These are phyloP conservation scores for Periplaneta americana DNA, from an alignment of 1,140 invertebrate genomes.

Conservation along the genomic window DNA sequence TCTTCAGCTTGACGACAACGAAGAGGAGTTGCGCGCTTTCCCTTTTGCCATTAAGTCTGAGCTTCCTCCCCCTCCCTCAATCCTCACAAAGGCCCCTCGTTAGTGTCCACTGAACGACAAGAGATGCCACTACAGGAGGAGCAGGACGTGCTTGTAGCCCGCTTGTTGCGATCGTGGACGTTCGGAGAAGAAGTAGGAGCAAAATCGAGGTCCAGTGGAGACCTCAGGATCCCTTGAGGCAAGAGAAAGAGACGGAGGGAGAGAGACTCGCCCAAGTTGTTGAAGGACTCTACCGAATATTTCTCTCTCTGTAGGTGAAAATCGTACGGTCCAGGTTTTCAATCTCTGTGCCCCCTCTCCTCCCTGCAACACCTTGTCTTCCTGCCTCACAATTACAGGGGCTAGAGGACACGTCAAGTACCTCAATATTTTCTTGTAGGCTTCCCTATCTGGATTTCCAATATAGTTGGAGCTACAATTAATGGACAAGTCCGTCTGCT, in stretches of 20 bases:
- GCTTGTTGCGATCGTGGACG: background rate
- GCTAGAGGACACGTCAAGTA: background rate
- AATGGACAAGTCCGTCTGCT: background rate
- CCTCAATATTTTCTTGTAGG: background rate
- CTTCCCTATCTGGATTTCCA: background rate
- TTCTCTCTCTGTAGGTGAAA: background rate
- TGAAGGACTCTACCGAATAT: background rate
- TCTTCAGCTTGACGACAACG: background rate
- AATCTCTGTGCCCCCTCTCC: background rate
- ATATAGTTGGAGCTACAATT: background rate
- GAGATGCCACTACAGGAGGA: background rate
- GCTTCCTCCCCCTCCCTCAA: background rate
- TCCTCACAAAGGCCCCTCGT: conserved; percentile 8
- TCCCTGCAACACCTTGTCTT: background rate
- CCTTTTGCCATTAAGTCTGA: conserved; percentile 3
- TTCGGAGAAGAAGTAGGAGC: background rate
- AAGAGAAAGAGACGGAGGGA: background rate
- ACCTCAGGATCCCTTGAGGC: background rate
- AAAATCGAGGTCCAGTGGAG: background rate
- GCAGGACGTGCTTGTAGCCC: background rate
- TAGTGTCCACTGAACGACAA: conserved; percentile 1
- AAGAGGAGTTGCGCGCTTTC: background rate
- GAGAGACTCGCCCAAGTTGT: background rate
- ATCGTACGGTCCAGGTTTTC: background rate
- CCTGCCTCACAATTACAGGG: background rate